Conservation (phyloP, 2,797 vertebrate genomes). For the Danio aesculapii region DNA sequence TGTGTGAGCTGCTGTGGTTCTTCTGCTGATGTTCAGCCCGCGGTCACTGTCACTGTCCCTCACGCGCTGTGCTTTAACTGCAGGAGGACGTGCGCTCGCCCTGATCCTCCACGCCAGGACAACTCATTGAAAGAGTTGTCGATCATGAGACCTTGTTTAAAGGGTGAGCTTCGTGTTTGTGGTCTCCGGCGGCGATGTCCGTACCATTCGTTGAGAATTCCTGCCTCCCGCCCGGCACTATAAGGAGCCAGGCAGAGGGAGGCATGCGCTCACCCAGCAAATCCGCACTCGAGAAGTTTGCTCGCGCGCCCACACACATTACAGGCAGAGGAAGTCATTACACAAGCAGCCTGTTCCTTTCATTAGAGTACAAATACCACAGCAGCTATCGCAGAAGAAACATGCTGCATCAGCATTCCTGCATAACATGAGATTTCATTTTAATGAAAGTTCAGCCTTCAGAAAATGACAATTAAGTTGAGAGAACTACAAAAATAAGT, state of each 20-base stretch:
- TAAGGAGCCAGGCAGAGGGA: slow-evolving; percentile 88
- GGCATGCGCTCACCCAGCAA: slow-evolving; percentile 84
- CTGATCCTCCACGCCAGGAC: slow-evolving; percentile 50
- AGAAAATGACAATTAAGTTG: no score
- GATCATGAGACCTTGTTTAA: slow-evolving; percentile 89
- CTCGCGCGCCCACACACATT: slow-evolving; percentile 21
- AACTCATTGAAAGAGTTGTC: slow-evolving; percentile 72
- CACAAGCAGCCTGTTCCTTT: slow-evolving; percentile 63
- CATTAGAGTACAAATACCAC: slow-evolving; percentile 65
- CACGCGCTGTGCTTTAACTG: not conserved
- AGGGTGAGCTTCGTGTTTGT: slow-evolving; percentile 81
- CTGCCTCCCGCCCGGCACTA: slow-evolving; percentile 79
- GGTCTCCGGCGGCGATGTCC: slow-evolving; percentile 91
- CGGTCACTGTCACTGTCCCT: not conserved
- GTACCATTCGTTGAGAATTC: slow-evolving; percentile 91
- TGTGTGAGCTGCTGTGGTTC: not conserved
- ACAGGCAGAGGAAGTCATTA: slow-evolving; percentile 54
- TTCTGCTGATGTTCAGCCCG: not conserved
- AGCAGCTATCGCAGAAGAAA: slow-evolving; percentile 27
- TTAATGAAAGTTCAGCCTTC: no score
- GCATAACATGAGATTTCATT: slow-evolving; percentile 43
- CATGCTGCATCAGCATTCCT: slow-evolving; percentile 64
- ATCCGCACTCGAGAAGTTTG: slow-evolving; percentile 79
- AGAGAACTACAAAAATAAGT: no score
- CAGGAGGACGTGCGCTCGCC: not conserved